A percentile compares a stretch with the other conserved stretches of the same genome.
Evolutionary conservation across 1,140 invertebrate genomes (phyloP).

Genomic region (Parasteatoda tepidariorum): DNA sequence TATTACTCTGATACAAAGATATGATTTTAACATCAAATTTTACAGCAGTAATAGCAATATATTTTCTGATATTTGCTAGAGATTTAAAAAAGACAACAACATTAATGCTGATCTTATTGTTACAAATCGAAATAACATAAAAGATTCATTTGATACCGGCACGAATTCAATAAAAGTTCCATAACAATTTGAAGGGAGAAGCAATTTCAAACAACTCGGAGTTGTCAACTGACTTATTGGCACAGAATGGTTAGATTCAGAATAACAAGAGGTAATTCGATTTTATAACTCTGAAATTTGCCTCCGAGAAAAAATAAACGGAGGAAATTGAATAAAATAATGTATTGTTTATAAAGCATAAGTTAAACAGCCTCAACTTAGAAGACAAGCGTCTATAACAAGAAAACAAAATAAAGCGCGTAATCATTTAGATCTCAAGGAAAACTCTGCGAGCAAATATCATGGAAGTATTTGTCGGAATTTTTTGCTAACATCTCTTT

Average conservation of each 20-base stretch:
- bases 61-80: too few relatives aligned
- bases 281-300: constrained; percentile 6
- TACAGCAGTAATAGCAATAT: too few relatives aligned
- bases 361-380: constrained; percentile 21
- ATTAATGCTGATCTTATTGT: too few relatives aligned
- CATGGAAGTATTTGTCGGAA: constrained; percentile 47
- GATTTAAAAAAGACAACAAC: too few relatives aligned
- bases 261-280: background rate
- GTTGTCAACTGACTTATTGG: background rate
- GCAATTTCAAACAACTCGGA: background rate
- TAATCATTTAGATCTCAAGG: constrained; percentile 22
- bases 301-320: background rate
- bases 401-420: constrained; percentile 45
- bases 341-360: constrained; percentile 55
- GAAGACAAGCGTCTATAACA: constrained; percentile 39
- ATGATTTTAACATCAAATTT: too few relatives aligned
- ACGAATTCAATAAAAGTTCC: background rate
- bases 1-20: too few relatives aligned
- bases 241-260: background rate
- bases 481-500: constrained; percentile 26
- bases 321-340: constrained; percentile 17
- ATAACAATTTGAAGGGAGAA: background rate
- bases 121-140: too few relatives aligned
- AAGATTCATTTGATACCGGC: too few relatives aligned
- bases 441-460: constrained; percentile 50